Base-by-base conservation (phyloP, 2,797 vertebrate genomes). In the Pipistrellus nathusii region DNA sequence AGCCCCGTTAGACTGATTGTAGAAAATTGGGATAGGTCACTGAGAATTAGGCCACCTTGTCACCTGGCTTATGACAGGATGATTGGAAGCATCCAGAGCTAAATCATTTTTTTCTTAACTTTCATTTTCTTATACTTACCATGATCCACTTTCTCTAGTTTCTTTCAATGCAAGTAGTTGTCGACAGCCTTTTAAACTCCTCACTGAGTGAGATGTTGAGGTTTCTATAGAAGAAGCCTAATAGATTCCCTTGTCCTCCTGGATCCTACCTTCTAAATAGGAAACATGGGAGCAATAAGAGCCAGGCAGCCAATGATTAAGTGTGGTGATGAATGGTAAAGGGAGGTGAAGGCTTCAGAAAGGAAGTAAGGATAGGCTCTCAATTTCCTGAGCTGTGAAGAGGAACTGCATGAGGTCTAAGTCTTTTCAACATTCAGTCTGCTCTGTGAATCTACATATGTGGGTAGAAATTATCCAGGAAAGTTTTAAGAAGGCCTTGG, bases 1-100 rank as follows among this genome's bases (percentile, higher is more conserved):
- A 75, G 35, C 30, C 30, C 1, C 2, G 3, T 83, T 44, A 84
- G 57, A 32, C 46, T 48, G 72, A 68, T 5, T 1, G 59, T 25
- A 81, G 55, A 75, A 69, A 81, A 72, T 2, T 75, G 21, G 15
- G 57, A 30, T 81, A 35, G n/a, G 27, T 77, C 82, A 23, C 21
- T 14, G 44, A 95, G 46, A 81, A 44, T 68, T 48, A 92, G 78
- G 32, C 17, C 57, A 53, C 35, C n/a, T 69, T 80, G n/a, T 86
- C 8, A 62, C 27, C 25, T 75, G 57, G 23, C 44, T 44, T 66
- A 10, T 32, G 30, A 35, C 20, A 25, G 59, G 75, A n/a, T 93
- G 83, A 88, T 7, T 87, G 62, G 35, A 73, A 88, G 35, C 20
- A 84, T 32, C 41, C 9, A 1, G 5, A 35, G 20, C 13, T 64